Conservation (phyloP, 1,140 invertebrate species). For the Drosophila sproati region DNA sequence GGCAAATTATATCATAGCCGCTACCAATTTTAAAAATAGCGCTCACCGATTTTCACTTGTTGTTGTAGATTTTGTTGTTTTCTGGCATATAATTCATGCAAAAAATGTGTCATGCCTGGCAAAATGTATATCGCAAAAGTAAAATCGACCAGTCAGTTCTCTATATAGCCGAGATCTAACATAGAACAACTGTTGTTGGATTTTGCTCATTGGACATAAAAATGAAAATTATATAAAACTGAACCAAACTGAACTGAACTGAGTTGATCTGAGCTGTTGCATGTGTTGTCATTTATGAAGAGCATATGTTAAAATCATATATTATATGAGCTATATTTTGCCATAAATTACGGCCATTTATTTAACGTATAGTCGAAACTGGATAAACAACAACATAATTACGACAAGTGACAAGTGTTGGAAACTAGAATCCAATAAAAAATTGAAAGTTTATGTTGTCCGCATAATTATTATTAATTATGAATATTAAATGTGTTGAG, state of each 20-base stretch:
- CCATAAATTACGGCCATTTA: conserved; percentile 37
- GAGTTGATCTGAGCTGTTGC: conserved; percentile 16
- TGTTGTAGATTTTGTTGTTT: conserved; percentile 5
- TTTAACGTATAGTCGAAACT: conserved; percentile 10
- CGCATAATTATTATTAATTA: neutral
- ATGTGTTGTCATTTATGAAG: conserved; percentile 34
- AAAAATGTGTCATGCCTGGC: conserved; percentile 64
- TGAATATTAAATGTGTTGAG: neutral
- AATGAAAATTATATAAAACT: conserved; percentile 5
- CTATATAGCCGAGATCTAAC: conserved; percentile 9
- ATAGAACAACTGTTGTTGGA: conserved; percentile 9
- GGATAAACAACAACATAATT: conserved; percentile 18
- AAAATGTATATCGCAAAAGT: conserved; percentile 39
- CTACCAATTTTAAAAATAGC: conserved; percentile 72
- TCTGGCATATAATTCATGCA: conserved; percentile 46
- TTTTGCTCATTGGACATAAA: neutral
- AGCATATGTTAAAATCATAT: conserved; percentile 29
- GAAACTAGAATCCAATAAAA: neutral
- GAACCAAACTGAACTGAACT: conserved; percentile 1
- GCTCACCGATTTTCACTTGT: conserved; percentile 40
- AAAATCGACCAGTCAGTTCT: conserved; percentile 27
- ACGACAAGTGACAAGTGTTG: neutral
- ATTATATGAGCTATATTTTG: conserved; percentile 14
- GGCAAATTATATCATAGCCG: conserved; percentile 73
- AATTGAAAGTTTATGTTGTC: neutral